phyloP scores from a whole-genome alignment of 2,113 vertebrate genomes.

The Mellivora capensis region DNA sequence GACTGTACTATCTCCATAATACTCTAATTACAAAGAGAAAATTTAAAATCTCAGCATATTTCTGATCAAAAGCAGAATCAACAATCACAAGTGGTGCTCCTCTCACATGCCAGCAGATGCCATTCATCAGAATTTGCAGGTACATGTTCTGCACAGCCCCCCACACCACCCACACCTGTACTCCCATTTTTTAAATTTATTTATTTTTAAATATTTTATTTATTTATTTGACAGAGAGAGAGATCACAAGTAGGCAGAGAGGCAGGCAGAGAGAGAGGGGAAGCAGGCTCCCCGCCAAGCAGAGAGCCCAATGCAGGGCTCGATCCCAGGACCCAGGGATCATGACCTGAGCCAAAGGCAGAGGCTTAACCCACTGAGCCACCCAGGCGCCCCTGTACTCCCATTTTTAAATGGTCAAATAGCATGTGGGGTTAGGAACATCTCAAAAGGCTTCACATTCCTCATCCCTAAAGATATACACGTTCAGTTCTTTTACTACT shows the following conservation, averaged over 20 bases:
- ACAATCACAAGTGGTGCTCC: neutral
- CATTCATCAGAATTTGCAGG: conserved; percentile 82
- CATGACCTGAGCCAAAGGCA: too few relatives aligned
- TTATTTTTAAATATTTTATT: too few relatives aligned
- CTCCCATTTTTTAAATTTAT: too few relatives aligned
- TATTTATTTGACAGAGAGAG: too few relatives aligned
- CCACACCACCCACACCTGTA: neutral
- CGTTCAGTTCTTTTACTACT: neutral
- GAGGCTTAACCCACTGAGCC: too few relatives aligned
- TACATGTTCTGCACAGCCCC: neutral
- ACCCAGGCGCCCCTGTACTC: neutral
- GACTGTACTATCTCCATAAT: neutral
- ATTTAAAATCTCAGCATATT: neutral
- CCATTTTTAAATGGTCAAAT: neutral
- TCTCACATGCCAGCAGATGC: conserved; percentile 82
- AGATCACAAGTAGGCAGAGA: too few relatives aligned
- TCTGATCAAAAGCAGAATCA: neutral
- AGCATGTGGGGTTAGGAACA: neutral
- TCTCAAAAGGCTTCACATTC: neutral
- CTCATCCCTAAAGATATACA: neutral
- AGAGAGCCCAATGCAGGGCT: too few relatives aligned
- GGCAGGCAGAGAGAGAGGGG: too few relatives aligned
- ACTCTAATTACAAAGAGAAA: neutral
- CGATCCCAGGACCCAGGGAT: too few relatives aligned
- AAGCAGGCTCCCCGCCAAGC: too few relatives aligned